Conservation (phyloP, 2,888 invertebrate genomes). For the Pseudeuparius sepicola region DNA sequence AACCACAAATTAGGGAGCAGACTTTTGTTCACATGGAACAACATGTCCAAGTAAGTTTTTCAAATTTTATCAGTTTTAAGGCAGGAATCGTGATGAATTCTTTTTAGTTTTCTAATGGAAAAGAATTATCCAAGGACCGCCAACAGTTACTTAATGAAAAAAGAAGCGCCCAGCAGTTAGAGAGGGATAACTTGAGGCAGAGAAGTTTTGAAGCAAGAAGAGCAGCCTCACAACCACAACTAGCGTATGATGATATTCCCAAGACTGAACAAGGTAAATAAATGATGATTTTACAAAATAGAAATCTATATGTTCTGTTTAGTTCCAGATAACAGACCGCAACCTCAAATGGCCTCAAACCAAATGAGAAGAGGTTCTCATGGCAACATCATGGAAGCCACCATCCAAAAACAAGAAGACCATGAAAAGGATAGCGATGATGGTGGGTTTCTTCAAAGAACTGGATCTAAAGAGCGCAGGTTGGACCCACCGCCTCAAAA, state of each 20-base stretch:
- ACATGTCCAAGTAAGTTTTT: conserved; percentile 16
- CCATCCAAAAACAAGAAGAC: conserved; percentile 14
- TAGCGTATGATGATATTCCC: conserved; percentile 44
- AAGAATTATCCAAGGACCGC: too few species aligned
- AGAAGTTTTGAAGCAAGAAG: conserved; percentile 49
- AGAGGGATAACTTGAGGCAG: conserved; percentile 48
- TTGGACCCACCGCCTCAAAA: conserved; percentile 20
- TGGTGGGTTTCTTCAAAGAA: conserved; percentile 48
- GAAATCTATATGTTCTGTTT: too few species aligned
- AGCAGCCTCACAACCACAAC: conserved; percentile 58
- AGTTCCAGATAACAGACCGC: conserved; percentile 25
- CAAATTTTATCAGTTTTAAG: neutral
- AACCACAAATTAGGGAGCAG: conserved; percentile 24
- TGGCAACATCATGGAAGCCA: conserved; percentile 47
- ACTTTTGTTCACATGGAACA: conserved; percentile 29
- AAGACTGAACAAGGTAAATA: conserved; percentile 24
- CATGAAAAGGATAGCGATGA: conserved; percentile 37
- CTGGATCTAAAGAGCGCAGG: conserved; percentile 34
- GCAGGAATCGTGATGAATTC: too few species aligned
- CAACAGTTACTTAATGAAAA: conserved; percentile 36
- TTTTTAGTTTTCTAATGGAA: too few species aligned
- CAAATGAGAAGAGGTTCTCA: conserved; percentile 45
- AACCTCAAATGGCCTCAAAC: conserved; percentile 33
- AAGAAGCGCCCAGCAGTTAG: conserved; percentile 52
- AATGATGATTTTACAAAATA: too few species aligned